A percentile compares a stretch with the other conserved stretches of the same genome.
phyloP scores from a whole-genome alignment of 2,113 vertebrate species.

The Oreotrochilus melanogaster region DNA sequence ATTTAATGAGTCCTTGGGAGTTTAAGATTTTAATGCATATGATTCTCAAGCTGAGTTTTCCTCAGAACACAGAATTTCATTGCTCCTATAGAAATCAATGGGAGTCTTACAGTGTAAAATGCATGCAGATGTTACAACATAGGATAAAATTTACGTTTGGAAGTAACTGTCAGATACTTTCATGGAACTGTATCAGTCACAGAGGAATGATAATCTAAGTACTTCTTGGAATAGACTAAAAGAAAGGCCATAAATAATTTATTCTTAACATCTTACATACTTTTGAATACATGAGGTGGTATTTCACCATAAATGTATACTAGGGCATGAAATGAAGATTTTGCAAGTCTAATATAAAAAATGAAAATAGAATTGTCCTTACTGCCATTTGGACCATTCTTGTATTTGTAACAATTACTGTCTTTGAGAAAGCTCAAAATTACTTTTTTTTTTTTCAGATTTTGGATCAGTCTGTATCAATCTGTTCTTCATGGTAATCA shows the following conservation, averaged over 20 bases:
- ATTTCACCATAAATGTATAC: background rate
- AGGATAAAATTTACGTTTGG: background rate
- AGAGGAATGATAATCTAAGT: background rate
- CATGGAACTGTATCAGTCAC: background rate
- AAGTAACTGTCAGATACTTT: background rate
- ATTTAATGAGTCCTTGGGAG: slow-evolving; percentile 11
- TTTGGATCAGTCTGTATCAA: background rate
- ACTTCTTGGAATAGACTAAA: background rate
- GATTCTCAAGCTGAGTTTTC: slow-evolving; percentile 1
- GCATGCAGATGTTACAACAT: background rate
- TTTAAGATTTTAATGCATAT: background rate
- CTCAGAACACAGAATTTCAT: background rate
- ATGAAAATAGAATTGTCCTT: background rate
- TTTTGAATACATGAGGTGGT: background rate
- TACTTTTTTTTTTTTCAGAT: background rate
- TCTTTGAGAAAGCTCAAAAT: background rate
- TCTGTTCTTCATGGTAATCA: background rate
- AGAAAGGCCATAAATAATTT: background rate
- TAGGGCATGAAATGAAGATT: background rate
- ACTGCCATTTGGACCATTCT: background rate
- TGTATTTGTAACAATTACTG: background rate
- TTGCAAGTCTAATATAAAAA: background rate
- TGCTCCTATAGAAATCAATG: background rate
- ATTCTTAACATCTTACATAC: background rate
- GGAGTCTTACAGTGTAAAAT: background rate